Base-by-base conservation (phyloP, 2,888 invertebrate species). In the Nomada goodeniana region DNA sequence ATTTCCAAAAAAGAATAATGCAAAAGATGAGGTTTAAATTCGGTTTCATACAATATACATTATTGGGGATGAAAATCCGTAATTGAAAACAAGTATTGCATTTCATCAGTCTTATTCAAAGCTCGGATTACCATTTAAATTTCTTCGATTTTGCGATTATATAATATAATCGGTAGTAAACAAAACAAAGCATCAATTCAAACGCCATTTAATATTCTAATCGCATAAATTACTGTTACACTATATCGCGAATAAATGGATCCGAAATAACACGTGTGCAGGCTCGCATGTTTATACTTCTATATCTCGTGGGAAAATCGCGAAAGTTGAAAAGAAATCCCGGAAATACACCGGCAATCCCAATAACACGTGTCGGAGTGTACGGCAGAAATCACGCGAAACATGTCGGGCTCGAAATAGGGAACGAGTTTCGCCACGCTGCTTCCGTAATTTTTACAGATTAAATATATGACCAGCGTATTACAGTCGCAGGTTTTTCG, bases 371-470 rank as follows among this genome's bases (percentile, higher is more conserved):
- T 50, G 63, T 65, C 64, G 52, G 60, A 29, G 44, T n/a, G 61
- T 67, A 67, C 60, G 72, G 15, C 61, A 36, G 65, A 47, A 77
- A 77, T 77, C 65, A 55, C 36, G 65, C 9, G 60, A 65, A 76
- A 59, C 44, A 29, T 26, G 18, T 18, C 42, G 20, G 53, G 29
- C 67, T 47, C 65, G 67, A 65, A 65, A 57, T 80, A 23, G 18
- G 44, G 20, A 67, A 36, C 52, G 13, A 11, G 60, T 29, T 65
- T 59, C 20, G 13, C 23, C 52, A n/a, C 50, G 10, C 59, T 50
- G 59, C 13, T 23, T 67, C 60, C 64, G 68, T 83, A 82, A 86
- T 85, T 83, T 77, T 60, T 42, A 76, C 78, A 70, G 73, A 70
- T 36, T 78, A 80, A 85, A 86, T 83, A 82, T 60, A 47, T 57